Base-by-base conservation (phyloP, 2,888 invertebrate species). In the Gymnocheta viridis region DNA sequence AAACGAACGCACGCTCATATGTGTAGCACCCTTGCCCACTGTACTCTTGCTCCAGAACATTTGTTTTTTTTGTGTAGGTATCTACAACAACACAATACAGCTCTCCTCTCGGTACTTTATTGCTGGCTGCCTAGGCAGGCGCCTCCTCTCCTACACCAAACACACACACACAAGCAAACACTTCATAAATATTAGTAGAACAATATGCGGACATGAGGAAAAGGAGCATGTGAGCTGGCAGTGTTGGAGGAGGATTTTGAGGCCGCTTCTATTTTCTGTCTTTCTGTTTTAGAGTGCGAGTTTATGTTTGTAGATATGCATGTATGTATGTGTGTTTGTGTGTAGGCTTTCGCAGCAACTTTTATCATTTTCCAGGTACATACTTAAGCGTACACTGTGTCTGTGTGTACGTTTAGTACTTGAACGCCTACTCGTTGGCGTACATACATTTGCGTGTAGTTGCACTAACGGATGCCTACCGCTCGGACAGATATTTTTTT, bases 181-280 rank as follows among this genome's bases (percentile, higher is more conserved):
- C 17, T 3, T 32, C 3, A 6, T 19, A 14, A 7, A 56, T 22
- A 64, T 47, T 17, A 49, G 35, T 41, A 24, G 29, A 32, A 58
- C 32, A 27, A 76, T 44, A 4, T 27, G 41, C 27, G n/a, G 44
- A 64, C 54, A 32, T 41, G 9, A 47, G n/a, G 47, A 44, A n/a
- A n/a, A n/a, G 44, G 35, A 38, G 49, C 54, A 29, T 29, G n/a
- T 27, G 38, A 64, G 54, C 29, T 29, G 54, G 41, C 27, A 32
- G 62, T 56, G 17, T 32, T 54, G 58, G 32, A 47, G 58, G 77
- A 77, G 44, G 66, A 27, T 47, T 67, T 27, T 58, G 14, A 67
- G 67, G 67, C 67, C 77, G 77, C 77, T 77, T 77, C 67, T 77
- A 77, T 67, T 49, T 58, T 58, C 58, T 76, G 41, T 22, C 29